A percentile compares a stretch with the other conserved stretches of the same genome.
phyloP scores from a whole-genome alignment of 2,888 invertebrate genomes.

The Cerceris ruficornis region DNA sequence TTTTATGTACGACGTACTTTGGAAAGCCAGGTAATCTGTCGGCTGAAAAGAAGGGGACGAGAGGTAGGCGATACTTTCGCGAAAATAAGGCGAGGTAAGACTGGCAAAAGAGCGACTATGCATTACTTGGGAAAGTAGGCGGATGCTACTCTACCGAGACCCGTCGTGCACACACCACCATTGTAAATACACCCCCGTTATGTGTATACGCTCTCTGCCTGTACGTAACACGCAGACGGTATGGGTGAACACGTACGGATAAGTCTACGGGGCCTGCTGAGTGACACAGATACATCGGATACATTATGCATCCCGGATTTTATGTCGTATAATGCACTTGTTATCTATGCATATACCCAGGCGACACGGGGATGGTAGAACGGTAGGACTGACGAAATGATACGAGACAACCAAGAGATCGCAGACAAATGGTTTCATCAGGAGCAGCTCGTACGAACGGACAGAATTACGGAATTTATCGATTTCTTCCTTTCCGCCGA shows the following conservation, averaged over 20 bases:
- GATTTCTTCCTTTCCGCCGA: no score
- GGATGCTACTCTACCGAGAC: constrained; percentile 12
- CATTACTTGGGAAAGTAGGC: constrained; percentile 41
- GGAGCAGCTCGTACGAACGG: no score
- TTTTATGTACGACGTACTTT: constrained; percentile 60
- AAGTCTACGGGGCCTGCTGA: constrained; percentile 49
- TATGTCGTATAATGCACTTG: constrained; percentile 75
- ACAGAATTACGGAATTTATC: no score
- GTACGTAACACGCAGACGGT: constrained; percentile 1
- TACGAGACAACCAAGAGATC: no score
- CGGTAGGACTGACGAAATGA: neutral
- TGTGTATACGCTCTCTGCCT: neutral
- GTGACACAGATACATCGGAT: constrained; percentile 68
- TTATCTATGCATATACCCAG: constrained; percentile 70
- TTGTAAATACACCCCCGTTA: constrained; percentile 38
- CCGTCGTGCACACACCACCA: constrained; percentile 28
- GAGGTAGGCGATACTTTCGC: constrained; percentile 29
- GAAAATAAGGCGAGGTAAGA: constrained; percentile 61
- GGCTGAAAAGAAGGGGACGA: constrained; percentile 32
- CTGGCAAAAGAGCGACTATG: constrained; percentile 63
- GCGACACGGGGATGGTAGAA: constrained; percentile 31
- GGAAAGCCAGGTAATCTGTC: constrained; percentile 61
- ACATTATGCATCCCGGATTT: constrained; percentile 77
- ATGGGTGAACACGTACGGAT: constrained; percentile 47
- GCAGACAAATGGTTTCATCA: no score